phyloP scores from a whole-genome alignment of 2,113 vertebrate species.

The Vimba vimba region DNA sequence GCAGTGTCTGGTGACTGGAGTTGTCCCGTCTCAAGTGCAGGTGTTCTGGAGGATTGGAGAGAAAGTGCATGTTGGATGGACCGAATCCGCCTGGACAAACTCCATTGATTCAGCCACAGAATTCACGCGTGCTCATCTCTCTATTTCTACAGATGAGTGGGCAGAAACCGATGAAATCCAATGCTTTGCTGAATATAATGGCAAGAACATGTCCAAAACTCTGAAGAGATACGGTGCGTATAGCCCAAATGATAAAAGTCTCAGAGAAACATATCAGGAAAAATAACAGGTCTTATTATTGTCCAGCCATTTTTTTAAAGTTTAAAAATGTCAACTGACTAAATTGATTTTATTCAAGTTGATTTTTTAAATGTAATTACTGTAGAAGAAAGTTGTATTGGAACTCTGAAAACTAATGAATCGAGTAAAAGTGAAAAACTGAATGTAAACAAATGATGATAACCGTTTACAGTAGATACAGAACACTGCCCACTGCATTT shows the following conservation, averaged over 20 bases:
- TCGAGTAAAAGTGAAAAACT: no score
- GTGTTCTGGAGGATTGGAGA: conserved; percentile 45
- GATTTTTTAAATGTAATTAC: background rate
- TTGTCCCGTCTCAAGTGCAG: conserved; percentile 29
- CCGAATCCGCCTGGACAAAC: conserved; percentile 48
- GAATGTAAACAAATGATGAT: no score
- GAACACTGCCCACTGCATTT: background rate
- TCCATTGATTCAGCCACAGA: conserved; percentile 10
- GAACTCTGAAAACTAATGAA: background rate
- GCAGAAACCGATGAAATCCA: background rate
- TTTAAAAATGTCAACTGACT: no score
- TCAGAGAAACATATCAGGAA: background rate
- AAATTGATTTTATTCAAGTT: no score
- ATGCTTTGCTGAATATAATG: conserved; percentile 28
- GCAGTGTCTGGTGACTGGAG: conserved; percentile 46
- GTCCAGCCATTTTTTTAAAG: background rate
- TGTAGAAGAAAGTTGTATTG: background rate
- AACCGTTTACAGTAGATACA: no score
- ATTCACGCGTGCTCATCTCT: conserved; percentile 42
- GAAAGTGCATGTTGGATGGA: conserved; percentile 16
- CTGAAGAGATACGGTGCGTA: background rate
- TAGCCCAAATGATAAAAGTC: background rate
- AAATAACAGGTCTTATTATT: background rate
- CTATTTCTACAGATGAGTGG: conserved; percentile 31
- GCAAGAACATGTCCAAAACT: conserved; percentile 10